Conservation (phyloP, 1,140 invertebrate species). For the Euschistus heros region DNA sequence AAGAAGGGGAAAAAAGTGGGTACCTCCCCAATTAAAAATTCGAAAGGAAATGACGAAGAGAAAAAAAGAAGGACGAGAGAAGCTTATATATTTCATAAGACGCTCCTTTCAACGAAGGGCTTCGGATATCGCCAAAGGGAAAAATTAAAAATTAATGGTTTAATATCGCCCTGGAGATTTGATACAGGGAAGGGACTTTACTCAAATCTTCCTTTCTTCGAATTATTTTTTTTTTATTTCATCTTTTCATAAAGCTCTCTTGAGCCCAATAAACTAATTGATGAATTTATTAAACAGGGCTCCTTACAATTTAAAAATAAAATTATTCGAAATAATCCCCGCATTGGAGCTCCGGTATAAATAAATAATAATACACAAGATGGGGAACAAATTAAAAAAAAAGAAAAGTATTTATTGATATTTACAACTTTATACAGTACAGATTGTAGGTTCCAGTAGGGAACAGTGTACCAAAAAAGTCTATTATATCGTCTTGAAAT, state of each 20-base stretch:
- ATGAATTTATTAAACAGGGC: too few species aligned
- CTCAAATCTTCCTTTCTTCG: too few species aligned
- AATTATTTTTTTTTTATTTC: neutral
- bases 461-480: too few species aligned
- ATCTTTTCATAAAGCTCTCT: neutral
- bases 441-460: too few species aligned
- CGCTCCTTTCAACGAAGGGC: neutral
- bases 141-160: slow-evolving; percentile 17
- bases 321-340: too few species aligned
- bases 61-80: neutral
- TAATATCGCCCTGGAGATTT: neutral
- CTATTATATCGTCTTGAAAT: too few species aligned
- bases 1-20: neutral
- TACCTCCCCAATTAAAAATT: slow-evolving; percentile 14
- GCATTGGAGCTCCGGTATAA: too few species aligned
- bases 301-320: too few species aligned
- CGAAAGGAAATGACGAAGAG: neutral
- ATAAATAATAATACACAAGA: too few species aligned
- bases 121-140: neutral
- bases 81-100: slow-evolving; percentile 8
- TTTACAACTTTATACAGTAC: too few species aligned
- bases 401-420: too few species aligned
- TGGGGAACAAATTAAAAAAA: too few species aligned
- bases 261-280: neutral
- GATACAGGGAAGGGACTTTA: neutral